Base-by-base conservation (phyloP, 2,797 vertebrate genomes). In the Clarias fuscus region DNA sequence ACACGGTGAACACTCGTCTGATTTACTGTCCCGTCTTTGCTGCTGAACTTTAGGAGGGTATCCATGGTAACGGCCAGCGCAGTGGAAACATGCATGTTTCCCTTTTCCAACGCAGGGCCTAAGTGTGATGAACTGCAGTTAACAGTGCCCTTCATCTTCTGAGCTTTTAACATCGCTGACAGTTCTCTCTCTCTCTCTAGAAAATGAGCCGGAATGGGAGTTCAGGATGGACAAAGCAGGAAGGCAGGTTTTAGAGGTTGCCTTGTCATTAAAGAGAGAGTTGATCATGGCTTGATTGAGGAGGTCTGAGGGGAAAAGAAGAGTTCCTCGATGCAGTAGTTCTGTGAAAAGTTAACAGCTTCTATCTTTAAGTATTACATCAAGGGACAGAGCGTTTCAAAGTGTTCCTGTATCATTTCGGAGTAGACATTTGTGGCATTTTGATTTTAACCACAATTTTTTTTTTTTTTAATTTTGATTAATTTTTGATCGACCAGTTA, bases 71-170 rank as follows among this genome's bases (percentile, higher is more conserved):
- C 94, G 40, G 76, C 88, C 89, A 90, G 78, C 86, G 86, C 89
- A 86, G 53, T 79, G 72, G 87, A 93, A 94, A 90, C 91, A 90
- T 22, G 58, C 58, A 79, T 62, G 76, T 79, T 61, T 79, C 30
- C 4, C 56, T 61, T 68, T 79, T 79, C 76, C 30, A 62, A 7
- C 20, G 30, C 30, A 24, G 56, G 4, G 27, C n/a, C 59, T 58
- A 77, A 77, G 75, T 78, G 89, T 58, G 84, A 70, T 86, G 71
- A 68, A 88, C 4, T 48, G 85, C 67, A 85, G 92, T 92, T 94
- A 95, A 94, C 93, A 94, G 89, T 62, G 83, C 92, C 86, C 90
- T 95, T 92, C 92, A 93, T 95, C 94, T 94, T 93, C 87, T 72
- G 88, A 79, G 86, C 83, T 92, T 93, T 94, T 91, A 93, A 89